Evolutionary conservation across 2,113 vertebrate species (phyloP), one percentile per base, ranked within the genome.

Genomic region (Tetrao urogallus): DNA sequence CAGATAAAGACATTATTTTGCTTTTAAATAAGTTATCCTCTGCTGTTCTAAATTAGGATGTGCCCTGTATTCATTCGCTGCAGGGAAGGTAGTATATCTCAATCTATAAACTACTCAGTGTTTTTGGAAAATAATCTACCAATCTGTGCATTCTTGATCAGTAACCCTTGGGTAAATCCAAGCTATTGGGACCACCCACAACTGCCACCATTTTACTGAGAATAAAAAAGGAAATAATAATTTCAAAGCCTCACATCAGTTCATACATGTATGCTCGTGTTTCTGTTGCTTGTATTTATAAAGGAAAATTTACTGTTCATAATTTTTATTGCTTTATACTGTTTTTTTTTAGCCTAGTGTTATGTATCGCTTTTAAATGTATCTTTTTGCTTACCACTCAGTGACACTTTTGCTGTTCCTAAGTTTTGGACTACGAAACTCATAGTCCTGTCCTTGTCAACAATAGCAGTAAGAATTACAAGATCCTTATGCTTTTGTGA

Each of bases 21-120:
- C 22, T 91, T 95, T 97, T 90, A 95, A 88, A 90, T 54, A 70
- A 72, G 21, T 88, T 69, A 66, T 48, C 28, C 4, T 63, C 30
- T 16, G 2, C 58, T 88, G 65, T 86, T 90, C 78, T 88, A 82
- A 88, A 89, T 71, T 28, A 75, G 63, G 42, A 84, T 6, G 5
- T 50, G 13, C 19, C 38, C 73, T 58, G 11, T 79, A 64, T 69
- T 61, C 6, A 4, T 64, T 71, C 7, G 5, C 30, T 82, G 24
- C 40, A 74, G 16, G 14, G 8, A 6, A 70, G 16, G 69, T 78
- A 90, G 24, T 34, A 64, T 86, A 93, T 57, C 9, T 79, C 45
- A 52, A 82, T 4, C 42, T 87, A 50, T 86, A 80, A 94, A 84
- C 43, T 48, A 43, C 4, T 24, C 17, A 45, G 43, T 12, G 9